Conservation (phyloP, 2,113 vertebrate genomes). For the Zingel zingel region DNA sequence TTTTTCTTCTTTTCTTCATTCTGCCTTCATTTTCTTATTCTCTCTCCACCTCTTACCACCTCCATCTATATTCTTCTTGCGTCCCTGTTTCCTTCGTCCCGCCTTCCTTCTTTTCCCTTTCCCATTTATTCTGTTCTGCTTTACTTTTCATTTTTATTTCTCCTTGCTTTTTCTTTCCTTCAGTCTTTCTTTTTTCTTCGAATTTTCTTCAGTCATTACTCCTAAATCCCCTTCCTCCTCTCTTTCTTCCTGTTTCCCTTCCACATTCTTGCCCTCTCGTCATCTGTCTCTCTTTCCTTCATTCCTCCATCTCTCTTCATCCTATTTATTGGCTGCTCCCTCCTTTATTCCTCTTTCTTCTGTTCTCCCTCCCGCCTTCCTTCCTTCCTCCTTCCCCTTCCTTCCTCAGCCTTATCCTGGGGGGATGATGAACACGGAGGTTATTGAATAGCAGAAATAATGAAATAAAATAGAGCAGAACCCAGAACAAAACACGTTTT, state of each 20-base stretch:
- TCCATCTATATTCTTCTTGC: neutral
- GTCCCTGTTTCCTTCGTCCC: no score
- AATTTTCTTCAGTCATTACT: neutral
- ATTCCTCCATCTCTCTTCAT: no score
- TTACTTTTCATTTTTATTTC: neutral
- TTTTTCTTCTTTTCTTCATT: neutral
- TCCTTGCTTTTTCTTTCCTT: neutral
- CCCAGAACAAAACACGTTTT: constrained; percentile 65
- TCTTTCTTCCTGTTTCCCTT: neutral
- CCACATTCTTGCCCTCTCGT: no score
- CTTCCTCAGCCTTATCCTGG: constrained; percentile 17
- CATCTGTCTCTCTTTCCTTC: neutral
- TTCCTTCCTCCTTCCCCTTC: no score
- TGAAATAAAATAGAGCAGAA: constrained; percentile 57
- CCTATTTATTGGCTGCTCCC: no score
- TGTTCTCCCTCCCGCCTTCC: no score
- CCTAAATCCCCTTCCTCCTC: no score
- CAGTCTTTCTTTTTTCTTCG: no score
- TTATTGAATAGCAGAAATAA: constrained; percentile 55
- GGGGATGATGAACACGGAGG: constrained; percentile 41
- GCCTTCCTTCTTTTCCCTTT: no score
- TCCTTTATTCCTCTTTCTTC: no score
- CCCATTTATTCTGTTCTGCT: neutral
- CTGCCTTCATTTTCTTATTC: neutral
- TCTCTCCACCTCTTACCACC: neutral